Conservation (phyloP, 2,797 vertebrate species). For the Mormyrus hasselquistii region DNA sequence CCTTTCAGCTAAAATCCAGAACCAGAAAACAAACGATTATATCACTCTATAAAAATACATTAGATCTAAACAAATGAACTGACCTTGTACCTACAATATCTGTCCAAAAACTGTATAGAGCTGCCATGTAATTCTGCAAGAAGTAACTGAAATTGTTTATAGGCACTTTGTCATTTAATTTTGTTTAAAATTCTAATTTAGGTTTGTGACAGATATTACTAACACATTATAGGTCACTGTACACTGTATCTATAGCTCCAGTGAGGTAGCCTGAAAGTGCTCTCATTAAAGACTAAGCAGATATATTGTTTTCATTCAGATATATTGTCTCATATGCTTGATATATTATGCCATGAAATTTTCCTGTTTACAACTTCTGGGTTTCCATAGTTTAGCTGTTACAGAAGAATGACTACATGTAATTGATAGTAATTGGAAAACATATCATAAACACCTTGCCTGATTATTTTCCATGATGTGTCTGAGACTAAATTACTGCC, state of each 20-base stretch:
- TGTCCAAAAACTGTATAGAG: background rate
- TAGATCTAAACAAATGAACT: background rate
- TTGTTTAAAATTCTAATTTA: background rate
- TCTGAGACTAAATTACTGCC: background rate
- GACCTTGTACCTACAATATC: background rate
- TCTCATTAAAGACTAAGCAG: background rate
- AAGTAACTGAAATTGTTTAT: background rate
- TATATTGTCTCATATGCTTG: background rate
- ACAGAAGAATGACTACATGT: background rate
- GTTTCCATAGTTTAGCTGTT: background rate
- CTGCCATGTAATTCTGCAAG: background rate
- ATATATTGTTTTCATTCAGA: background rate
- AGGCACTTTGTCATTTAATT: background rate
- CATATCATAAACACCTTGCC: background rate
- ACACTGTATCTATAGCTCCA: too few relatives aligned
- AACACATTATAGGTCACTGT: too few relatives aligned
- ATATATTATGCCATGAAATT: background rate
- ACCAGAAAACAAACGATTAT: background rate
- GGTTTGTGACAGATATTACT: background rate
- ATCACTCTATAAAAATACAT: background rate
- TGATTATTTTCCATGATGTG: background rate
- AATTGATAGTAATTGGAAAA: background rate
- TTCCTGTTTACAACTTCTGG: background rate
- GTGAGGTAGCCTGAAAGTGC: background rate
- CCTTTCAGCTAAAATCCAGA: background rate